Evolutionary conservation across 1,140 invertebrate species (phyloP), one percentile per base, ranked within the genome.

Genomic region (Agraylea sexmaculata): DNA sequence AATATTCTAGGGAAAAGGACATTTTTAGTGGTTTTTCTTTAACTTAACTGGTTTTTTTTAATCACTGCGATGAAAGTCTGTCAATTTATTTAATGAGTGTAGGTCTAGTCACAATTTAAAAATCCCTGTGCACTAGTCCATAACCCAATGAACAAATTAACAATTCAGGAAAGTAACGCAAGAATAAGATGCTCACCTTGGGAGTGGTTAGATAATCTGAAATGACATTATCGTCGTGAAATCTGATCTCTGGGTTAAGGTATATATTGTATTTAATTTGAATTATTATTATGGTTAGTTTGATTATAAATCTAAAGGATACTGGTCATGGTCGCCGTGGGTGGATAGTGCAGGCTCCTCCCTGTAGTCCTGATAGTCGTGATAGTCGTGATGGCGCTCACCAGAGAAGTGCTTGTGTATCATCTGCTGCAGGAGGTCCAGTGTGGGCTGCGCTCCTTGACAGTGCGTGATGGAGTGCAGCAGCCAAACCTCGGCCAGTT

Each of bases 61-160:
- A 30, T 32, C n/a, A 3, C 8, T 37, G 31, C 39, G 51, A 40
- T 47, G 56, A 42, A 52, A 36, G 16, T 22, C 19, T 45, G 55
- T 47, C 32, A 55, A 52, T 57, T 60, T 62, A 57, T 58, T 78
- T 76, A 78, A 83, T 82, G 81, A 83, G 81, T 84, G 79, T 83
- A 80, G 81, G 82, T 83, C 80, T 84, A 83, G 80, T 83, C 81
- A 84, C 78, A 75, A 66, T 49, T 64, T 47, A 49, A 55, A 40
- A 52, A 55, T 52, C 43, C 71, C 69, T 73, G 77, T 70, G 73
- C 65, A 75, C 77, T 71, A 81, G 73, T 78, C 67, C 70, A 70
- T 68, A 69, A 81, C 79, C 65, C 80, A 82, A 59, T 71, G 52
- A 59, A 62, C 57, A 65, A 22, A 40, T 12, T 21, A 35, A 34